A percentile compares a stretch with the other conserved stretches of the same genome.
These are phyloP conservation scores for Capra hircus DNA, from an alignment of 2,113 vertebrate genomes.

Conservation along the genomic window DNA sequence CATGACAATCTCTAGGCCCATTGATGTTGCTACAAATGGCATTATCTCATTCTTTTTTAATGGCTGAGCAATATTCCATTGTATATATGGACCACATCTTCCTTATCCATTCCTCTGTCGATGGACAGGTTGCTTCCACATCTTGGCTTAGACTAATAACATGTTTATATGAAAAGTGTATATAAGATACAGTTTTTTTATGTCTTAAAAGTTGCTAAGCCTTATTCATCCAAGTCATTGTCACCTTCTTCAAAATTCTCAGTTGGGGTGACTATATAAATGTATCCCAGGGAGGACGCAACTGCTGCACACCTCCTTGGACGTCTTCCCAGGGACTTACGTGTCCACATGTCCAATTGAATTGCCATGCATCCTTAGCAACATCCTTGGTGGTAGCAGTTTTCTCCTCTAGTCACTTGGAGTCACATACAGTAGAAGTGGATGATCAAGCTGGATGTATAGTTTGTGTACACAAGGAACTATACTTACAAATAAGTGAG, in stretches of 20 bases:
- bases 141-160: not conserved
- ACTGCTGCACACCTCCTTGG: not conserved
- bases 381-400: not conserved
- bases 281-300: not conserved
- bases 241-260: not conserved
- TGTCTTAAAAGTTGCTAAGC: not conserved
- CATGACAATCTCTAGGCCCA: not conserved
- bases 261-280: accelerated
- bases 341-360: not conserved
- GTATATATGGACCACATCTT: not conserved
- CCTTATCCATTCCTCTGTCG: not conserved
- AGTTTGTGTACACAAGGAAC: not conserved
- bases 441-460: not conserved
- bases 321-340: not conserved
- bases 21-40: not conserved
- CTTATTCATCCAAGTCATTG: not conserved
- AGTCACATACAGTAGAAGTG: not conserved
- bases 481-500: not conserved
- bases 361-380: not conserved
- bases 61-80: not conserved
- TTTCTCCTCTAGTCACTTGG: not conserved
- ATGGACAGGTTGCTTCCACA: not conserved
- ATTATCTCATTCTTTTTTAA: not conserved
- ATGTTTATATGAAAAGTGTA: not conserved
- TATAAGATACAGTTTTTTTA: not conserved